Percentiles rank a stretch among this genome's conserved stretches.
phyloP scores from a whole-genome alignment of 2,113 vertebrate species.

The Lampris incognitus region DNA sequence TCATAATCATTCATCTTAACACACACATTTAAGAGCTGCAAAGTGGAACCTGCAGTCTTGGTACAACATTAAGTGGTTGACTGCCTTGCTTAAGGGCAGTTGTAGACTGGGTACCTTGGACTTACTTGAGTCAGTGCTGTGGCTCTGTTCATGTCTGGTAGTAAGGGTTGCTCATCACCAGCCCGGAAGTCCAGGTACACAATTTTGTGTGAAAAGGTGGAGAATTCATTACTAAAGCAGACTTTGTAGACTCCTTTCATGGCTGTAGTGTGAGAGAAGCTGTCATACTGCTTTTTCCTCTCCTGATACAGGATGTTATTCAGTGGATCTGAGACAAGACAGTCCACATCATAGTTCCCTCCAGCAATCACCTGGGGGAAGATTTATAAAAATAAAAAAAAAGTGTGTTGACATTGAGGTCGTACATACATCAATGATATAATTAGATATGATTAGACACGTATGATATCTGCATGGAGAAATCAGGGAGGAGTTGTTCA shows the following conservation, averaged over 20 bases:
- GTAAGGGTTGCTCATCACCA: constrained; percentile 84
- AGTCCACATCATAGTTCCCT: constrained; percentile 94
- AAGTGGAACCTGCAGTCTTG: neutral
- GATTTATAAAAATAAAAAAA: neutral
- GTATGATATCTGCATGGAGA: no score
- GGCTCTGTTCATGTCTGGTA: constrained; percentile 80
- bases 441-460: no score
- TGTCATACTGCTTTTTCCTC: constrained; percentile 91
- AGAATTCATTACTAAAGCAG: constrained; percentile 96
- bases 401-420: neutral
- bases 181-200: constrained; percentile 90
- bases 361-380: constrained; percentile 88
- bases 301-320: constrained; percentile 86
- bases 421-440: neutral
- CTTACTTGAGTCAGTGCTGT: constrained; percentile 91
- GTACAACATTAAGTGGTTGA: neutral
- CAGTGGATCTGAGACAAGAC: constrained; percentile 86
- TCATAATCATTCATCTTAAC: no score
- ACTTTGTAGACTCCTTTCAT: constrained; percentile 86
- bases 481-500: no score
- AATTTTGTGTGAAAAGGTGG: constrained; percentile 90
- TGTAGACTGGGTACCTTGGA: neutral
- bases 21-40: no score
- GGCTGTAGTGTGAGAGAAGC: constrained; percentile 82
- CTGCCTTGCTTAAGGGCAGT: neutral